phyloP scores from a whole-genome alignment of 2,113 vertebrate species.

The Urocitellus parryii region DNA sequence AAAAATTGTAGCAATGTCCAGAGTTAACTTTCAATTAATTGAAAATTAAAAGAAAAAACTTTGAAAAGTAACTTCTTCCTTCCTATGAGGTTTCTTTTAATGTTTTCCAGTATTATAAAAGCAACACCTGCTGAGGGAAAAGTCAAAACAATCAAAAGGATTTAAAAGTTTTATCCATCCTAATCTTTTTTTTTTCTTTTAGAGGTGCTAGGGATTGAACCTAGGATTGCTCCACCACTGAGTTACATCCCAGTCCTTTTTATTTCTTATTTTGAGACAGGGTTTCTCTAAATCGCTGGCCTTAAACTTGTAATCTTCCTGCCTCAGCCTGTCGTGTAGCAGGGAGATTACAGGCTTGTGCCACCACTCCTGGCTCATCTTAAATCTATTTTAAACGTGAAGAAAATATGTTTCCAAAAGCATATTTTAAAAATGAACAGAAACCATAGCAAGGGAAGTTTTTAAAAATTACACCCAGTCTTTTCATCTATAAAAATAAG shows the following conservation, averaged over 20 bases:
- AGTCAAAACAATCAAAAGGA: slow-evolving; percentile 45
- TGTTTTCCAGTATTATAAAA: slow-evolving; percentile 54
- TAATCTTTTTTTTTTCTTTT: background rate
- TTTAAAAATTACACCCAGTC: slow-evolving; percentile 13
- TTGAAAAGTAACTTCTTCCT: background rate
- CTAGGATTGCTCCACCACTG: no score
- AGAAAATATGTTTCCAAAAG: slow-evolving; percentile 57
- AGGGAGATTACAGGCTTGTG: no score
- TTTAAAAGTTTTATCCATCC: slow-evolving; percentile 35
- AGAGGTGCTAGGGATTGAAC: no score
- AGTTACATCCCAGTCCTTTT: no score
- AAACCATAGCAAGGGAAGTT: slow-evolving; percentile 49
- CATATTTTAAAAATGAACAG: slow-evolving; percentile 68
- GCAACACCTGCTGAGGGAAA: background rate
- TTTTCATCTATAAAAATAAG: slow-evolving; percentile 68
- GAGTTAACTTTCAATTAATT: slow-evolving; percentile 36
- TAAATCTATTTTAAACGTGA: background rate
- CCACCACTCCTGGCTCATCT: no score
- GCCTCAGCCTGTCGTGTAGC: no score
- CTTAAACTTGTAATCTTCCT: no score
- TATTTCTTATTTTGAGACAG: no score
- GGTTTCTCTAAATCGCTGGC: no score
- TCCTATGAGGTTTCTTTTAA: slow-evolving; percentile 29
- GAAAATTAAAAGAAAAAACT: slow-evolving; percentile 53
- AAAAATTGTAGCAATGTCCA: background rate